phyloP scores from a whole-genome alignment of 2,113 vertebrate species.

The Cathartes aura region DNA sequence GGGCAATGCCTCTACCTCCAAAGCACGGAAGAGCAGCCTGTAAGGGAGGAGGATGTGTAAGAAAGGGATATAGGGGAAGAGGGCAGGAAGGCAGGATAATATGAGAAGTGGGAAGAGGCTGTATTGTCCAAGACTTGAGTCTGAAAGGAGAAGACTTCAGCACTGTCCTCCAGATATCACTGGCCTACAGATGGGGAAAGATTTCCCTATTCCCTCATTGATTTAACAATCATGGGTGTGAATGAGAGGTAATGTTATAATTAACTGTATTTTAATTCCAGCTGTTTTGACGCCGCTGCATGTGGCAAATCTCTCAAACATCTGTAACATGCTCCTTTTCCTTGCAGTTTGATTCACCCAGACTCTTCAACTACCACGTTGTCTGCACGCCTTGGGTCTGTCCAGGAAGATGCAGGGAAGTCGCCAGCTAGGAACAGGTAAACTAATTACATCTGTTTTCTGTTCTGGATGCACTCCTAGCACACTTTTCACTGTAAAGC shows the following conservation, averaged over 20 bases:
- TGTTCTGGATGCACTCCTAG: not conserved
- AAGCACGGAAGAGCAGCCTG: not conserved
- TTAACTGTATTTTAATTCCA: not conserved
- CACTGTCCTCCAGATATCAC: not conserved
- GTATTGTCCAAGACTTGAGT: not conserved
- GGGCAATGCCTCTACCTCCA: not conserved
- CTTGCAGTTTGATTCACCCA: slow-evolving; percentile 89
- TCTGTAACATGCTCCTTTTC: not conserved
- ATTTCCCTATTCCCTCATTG: not conserved
- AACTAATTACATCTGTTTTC: not conserved
- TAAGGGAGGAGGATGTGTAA: not conserved
- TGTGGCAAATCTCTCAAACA: not conserved
- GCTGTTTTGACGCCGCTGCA: not conserved
- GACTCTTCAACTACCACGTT: slow-evolving; percentile 86
- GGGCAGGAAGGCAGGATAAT: not conserved
- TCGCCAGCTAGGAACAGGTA: slow-evolving; percentile 94
- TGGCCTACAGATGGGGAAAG: not conserved
- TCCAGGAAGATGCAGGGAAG: slow-evolving; percentile 93
- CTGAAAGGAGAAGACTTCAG: not conserved
- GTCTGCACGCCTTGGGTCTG: slow-evolving; percentile 84
- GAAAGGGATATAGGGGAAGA: not conserved
- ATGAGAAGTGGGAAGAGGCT: not conserved
- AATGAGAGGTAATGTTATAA: not conserved
- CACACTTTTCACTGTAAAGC: not conserved
- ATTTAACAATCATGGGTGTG: not conserved